These are phyloP conservation scores for Turdus rufiventris DNA, from an alignment of 2,113 vertebrate genomes.

Conservation along the genomic window DNA sequence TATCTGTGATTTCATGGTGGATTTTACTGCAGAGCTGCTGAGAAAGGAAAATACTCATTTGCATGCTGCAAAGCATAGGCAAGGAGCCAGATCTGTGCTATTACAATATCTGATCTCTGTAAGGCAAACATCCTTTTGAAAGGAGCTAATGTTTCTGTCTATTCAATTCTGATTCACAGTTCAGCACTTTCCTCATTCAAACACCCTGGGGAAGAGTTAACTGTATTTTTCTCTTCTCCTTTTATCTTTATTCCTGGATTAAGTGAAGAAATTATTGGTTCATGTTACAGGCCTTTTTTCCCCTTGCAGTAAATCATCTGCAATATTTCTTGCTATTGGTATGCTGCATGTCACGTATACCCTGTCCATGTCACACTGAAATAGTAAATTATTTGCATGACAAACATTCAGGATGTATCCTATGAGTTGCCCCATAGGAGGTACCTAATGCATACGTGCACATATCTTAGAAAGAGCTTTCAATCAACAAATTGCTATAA, in stretches of 20 bases:
- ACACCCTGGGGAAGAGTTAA: conserved; percentile 38
- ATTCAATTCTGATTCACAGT: conserved; percentile 44
- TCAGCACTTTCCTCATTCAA: conserved; percentile 38
- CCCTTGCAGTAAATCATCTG: not conserved
- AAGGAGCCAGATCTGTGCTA: conserved; percentile 22
- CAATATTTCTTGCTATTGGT: not conserved
- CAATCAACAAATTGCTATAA: not conserved
- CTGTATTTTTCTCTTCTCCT: conserved; percentile 2
- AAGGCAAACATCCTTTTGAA: conserved; percentile 48
- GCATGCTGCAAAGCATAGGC: conserved; percentile 21
- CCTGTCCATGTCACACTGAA: not conserved
- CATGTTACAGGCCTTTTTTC: not conserved
- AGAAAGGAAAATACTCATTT: conserved; percentile 35
- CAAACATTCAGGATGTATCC: not conserved
- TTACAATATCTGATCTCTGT: conserved; percentile 54
- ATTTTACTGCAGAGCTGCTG: not conserved
- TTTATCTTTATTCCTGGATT: conserved; percentile 40
- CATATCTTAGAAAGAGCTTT: not conserved
- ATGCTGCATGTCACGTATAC: rapidly evolving
- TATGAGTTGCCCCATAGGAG: not conserved
- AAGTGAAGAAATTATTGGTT: conserved; percentile 27
- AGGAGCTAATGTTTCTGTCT: conserved; percentile 48
- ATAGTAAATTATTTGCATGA: not conserved
- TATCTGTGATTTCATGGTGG: not conserved
- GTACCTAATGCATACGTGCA: not conserved